These are phyloP conservation scores for Avahi laniger DNA, from an alignment of 2,797 vertebrate genomes.

Conservation along the genomic window DNA sequence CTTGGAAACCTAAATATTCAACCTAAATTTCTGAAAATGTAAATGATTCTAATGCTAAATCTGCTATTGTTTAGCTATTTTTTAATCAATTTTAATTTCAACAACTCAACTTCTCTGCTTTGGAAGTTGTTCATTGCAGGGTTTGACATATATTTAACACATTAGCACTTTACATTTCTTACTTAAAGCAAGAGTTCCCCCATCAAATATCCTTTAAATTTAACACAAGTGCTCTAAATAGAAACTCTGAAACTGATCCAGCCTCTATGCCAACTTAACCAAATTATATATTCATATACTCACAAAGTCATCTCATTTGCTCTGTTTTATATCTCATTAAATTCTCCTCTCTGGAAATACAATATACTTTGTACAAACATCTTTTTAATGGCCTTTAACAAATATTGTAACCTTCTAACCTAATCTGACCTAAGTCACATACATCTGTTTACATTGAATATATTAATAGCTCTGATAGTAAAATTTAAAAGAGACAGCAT, in stretches of 20 bases:
- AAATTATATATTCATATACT: not conserved
- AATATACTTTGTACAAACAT: not conserved
- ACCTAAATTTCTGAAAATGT: not conserved
- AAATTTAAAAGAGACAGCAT: not conserved
- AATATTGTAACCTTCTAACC: not conserved
- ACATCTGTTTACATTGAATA: not conserved
- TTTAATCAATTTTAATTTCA: not conserved
- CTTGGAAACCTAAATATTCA: not conserved
- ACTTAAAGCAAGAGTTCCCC: not conserved
- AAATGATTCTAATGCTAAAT: not conserved
- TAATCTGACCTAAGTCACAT: not conserved
- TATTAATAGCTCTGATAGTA: not conserved
- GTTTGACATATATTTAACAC: not conserved
- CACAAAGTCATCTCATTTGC: not conserved
- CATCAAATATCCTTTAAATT: not conserved
- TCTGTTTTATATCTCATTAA: not conserved
- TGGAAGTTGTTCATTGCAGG: not conserved
- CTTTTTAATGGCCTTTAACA: not conserved
- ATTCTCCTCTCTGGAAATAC: not conserved
- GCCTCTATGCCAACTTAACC: not conserved
- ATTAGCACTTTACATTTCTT: not conserved
- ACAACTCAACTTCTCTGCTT: not conserved
- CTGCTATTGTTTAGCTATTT: not conserved
- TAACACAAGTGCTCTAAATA: not conserved
- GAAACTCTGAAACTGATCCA: not conserved